These are phyloP conservation scores for Laspeyria flexula DNA, from an alignment of 2,888 invertebrate species.

Conservation along the genomic window DNA sequence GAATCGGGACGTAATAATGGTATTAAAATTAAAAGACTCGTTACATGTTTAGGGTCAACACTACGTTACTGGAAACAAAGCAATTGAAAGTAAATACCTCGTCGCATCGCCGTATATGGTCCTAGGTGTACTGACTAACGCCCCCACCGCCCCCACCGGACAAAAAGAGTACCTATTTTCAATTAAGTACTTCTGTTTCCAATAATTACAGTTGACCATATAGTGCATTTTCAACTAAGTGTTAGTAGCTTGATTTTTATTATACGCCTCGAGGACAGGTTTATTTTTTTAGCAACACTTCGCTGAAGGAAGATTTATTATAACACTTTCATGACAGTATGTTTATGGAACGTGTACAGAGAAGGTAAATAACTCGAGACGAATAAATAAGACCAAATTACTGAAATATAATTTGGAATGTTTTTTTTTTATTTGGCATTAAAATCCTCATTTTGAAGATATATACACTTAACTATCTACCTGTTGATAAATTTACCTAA, in stretches of 20 bases:
- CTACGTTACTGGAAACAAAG: neutral
- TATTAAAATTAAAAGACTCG: neutral
- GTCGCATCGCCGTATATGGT: too few relatives aligned
- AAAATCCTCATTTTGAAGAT: slow-evolving; percentile 26
- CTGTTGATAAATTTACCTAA: slow-evolving; percentile 22
- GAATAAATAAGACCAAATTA: slow-evolving; percentile 8
- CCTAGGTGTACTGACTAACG: too few relatives aligned
- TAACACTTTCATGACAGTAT: too few relatives aligned
- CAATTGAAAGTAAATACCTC: too few relatives aligned
- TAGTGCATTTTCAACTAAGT: neutral
- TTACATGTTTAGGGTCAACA: neutral
- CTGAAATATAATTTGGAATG: slow-evolving; percentile 41
- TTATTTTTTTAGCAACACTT: neutral
- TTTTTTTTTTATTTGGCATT: slow-evolving; percentile 42
- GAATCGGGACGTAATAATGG: slow-evolving; percentile 17
- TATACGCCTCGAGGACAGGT: neutral
- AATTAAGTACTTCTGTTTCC: too few relatives aligned
- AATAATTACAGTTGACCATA: neutral
- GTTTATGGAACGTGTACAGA: too few relatives aligned
- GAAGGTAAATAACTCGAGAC: neutral
- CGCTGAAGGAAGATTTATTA: too few relatives aligned
- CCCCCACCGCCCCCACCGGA: too few relatives aligned
- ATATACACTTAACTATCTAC: slow-evolving; percentile 29
- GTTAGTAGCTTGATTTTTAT: slow-evolving; percentile 2
- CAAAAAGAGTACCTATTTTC: too few relatives aligned